Conservation (phyloP, 2,888 invertebrate species). For the Zygaena filipendulae region DNA sequence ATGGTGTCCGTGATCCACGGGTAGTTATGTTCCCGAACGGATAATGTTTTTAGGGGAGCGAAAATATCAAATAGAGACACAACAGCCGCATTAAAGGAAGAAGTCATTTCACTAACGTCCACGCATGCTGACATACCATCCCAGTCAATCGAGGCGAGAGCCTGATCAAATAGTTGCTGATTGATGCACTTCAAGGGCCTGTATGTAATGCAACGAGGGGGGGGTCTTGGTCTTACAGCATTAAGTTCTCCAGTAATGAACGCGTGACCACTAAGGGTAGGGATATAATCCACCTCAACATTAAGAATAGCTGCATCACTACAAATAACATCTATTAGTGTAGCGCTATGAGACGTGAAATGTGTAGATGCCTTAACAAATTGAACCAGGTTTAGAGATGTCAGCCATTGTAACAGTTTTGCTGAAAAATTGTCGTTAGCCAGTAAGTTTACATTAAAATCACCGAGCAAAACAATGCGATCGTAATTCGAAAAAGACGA, state of each 20-base stretch:
- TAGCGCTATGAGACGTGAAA: not conserved
- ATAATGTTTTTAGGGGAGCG: too few species aligned
- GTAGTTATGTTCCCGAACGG: too few species aligned
- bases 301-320: not conserved
- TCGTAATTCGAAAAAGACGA: constrained; percentile 4
- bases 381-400: not conserved
- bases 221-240: not conserved
- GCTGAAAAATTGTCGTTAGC: not conserved
- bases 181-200: constrained; percentile 2
- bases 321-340: not conserved
- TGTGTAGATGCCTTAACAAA: too few species aligned
- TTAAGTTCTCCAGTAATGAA: not conserved
- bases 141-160: too few species aligned
- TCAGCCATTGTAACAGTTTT: not conserved
- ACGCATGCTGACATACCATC: too few species aligned
- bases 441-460: constrained; percentile 1
- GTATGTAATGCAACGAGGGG: not conserved
- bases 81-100: too few species aligned
- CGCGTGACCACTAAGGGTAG: not conserved
- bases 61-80: too few species aligned
- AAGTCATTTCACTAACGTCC: too few species aligned
- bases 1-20: too few species aligned
- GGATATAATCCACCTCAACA: not conserved
- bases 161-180: too few species aligned
- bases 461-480: constrained; percentile 5